A percentile compares a stretch with the other conserved stretches of the same genome.
phyloP scores from a whole-genome alignment of 2,888 invertebrate genomes.

The Lasioglossum oenotherae region DNA sequence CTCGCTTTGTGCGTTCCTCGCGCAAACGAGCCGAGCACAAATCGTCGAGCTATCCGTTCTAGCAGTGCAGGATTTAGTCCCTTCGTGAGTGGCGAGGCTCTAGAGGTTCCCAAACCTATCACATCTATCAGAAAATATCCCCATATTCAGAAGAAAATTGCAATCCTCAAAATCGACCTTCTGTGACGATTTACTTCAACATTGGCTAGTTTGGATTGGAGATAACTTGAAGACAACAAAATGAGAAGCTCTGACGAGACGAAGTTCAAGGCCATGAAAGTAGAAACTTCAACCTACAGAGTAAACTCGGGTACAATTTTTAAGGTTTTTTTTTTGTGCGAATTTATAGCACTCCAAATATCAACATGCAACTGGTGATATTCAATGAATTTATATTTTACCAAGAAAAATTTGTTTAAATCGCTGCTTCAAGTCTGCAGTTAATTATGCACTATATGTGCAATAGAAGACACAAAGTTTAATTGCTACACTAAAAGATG shows the following conservation, averaged over 20 bases:
- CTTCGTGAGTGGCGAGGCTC: slow-evolving; percentile 22
- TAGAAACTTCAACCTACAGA: background rate
- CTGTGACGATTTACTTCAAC: background rate
- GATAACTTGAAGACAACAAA: background rate
- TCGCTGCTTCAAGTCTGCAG: too few relatives aligned
- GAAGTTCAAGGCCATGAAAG: background rate
- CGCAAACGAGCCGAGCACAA: slow-evolving; percentile 68
- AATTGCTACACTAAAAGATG: background rate
- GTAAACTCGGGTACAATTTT: background rate
- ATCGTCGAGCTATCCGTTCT: slow-evolving; percentile 69
- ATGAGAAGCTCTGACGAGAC: background rate
- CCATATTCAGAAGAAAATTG: background rate
- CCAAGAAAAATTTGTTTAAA: too few relatives aligned
- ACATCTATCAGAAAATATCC: background rate
- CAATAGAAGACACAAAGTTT: too few relatives aligned
- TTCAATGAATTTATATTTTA: too few relatives aligned
- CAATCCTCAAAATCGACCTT: background rate
- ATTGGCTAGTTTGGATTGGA: background rate
- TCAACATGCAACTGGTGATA: too few relatives aligned
- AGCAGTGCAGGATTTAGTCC: slow-evolving; percentile 45
- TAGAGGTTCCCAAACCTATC: slow-evolving; percentile 1
- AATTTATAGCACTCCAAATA: background rate
- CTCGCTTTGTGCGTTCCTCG: slow-evolving; percentile 37
- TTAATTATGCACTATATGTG: too few relatives aligned
- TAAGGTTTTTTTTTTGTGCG: background rate